phyloP scores from a whole-genome alignment of 1,140 invertebrate genomes.

The Oryzaephilus surinamensis region DNA sequence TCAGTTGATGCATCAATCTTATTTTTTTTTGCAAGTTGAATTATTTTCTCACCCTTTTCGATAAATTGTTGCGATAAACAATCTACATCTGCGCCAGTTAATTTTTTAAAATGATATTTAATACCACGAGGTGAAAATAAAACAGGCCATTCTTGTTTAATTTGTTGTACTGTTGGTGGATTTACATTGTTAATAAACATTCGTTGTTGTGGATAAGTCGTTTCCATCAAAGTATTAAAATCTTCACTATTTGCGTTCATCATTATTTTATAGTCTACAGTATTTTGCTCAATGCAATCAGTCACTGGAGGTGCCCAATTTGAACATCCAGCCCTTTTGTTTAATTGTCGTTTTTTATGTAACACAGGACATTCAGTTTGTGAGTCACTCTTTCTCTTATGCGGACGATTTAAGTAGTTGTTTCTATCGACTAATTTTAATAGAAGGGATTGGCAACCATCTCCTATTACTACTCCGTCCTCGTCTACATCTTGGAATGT shows the following conservation, averaged over 20 bases:
- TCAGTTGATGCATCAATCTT: background rate
- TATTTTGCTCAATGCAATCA: no score
- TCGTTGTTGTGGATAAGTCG: constrained; percentile 1
- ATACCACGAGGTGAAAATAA: background rate
- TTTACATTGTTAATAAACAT: background rate
- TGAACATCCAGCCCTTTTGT: background rate
- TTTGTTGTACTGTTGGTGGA: constrained; percentile 1
- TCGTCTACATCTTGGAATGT: constrained; percentile 7
- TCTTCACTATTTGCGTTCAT: background rate
- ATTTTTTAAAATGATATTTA: background rate
- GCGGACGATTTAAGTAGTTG: constrained; percentile 7
- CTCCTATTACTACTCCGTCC: constrained; percentile 6
- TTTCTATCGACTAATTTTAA: constrained; percentile 5
- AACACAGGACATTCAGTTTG: background rate
- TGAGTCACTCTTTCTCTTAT: constrained; percentile 3
- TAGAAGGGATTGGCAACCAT: constrained; percentile 3
- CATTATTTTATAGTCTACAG: no score
- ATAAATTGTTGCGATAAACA: background rate
- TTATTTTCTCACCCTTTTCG: constrained; percentile 1
- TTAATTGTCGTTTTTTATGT: background rate
- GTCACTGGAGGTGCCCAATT: constrained; percentile 3
- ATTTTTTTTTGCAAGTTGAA: background rate
- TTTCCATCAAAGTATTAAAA: background rate
- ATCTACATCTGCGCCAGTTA: background rate
- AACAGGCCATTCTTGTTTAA: constrained; percentile 3